Evolutionary conservation across 2,888 invertebrate genomes (phyloP), one percentile per base, ranked within the genome.

Genomic region (Megastigmus dorsalis): DNA sequence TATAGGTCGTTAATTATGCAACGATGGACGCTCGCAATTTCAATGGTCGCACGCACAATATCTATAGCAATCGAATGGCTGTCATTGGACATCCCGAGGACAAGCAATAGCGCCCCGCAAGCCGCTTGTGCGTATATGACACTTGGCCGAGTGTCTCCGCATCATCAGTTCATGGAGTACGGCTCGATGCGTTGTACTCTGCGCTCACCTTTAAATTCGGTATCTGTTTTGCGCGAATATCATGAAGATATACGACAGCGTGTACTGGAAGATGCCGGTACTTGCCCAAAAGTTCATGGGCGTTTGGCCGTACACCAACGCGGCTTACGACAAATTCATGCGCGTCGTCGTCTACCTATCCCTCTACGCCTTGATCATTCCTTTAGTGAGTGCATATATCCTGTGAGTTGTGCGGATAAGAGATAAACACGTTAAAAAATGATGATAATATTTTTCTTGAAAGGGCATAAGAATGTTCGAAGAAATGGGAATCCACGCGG

Each of bases 221-320:
- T n/a, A n/a, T n/a, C n/a, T n/a, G n/a, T n/a, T n/a, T n/a, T n/a
- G n/a, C n/a, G n/a, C n/a, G n/a, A n/a, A n/a, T n/a, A 43, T 15
- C 3, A 59, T 50, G 65, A 43, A 38, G 3, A 9, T 67, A 1
- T 60, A 15, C n/a, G 20, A 6, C 3, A 67, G 66, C n/a, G 10
- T 26, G 18, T 45, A 66, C 20, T 67, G 66, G 66, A 43, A 50
- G 45, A 23, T 36, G 26, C 43, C 59, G 3, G 52, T 52, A 23
- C 9, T 36, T 3, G 20, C 45, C 2, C 66, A 67, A 60, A 66
- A 67, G 10, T 30, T 73, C 10, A 60, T 67, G 52, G 66, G 66
- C 5, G 41, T 54, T 3, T 73, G 73, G 73, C 66, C 73, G 0
- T 60, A 54, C 23, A 15, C 20, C 3, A 38, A 41, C 2, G 2